Conservation (phyloP, 2,797 vertebrate species). For the Manis crassicaudata region DNA sequence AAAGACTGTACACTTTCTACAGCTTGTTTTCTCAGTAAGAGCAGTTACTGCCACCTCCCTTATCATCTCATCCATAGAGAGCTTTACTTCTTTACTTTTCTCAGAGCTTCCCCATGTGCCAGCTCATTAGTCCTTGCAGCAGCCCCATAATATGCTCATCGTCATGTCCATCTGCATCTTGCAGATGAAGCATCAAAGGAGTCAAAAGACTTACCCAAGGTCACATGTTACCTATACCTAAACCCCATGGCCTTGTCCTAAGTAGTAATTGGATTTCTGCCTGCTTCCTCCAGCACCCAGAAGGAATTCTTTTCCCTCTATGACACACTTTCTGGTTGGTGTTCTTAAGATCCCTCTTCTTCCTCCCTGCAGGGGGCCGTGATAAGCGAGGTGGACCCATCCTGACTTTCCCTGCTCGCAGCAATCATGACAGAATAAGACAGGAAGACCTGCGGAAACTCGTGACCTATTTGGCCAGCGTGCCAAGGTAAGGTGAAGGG, state of each 20-base stretch:
- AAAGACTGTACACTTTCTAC: neutral
- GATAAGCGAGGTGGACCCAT: conserved; percentile 99
- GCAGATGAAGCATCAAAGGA: neutral
- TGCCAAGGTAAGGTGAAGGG: conserved; percentile 93
- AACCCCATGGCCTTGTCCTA: neutral
- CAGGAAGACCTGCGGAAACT: conserved; percentile 97
- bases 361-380: conserved; percentile 91
- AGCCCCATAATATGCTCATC: neutral
- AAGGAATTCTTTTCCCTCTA: neutral
- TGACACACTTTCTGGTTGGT: neutral
- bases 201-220: neutral
- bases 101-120: neutral
- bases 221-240: neutral
- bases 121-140: neutral
- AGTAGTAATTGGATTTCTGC: neutral
- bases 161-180: conserved; percentile 14
- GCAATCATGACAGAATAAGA: conserved; percentile 99
- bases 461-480: conserved; percentile 97
- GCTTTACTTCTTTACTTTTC: neutral
- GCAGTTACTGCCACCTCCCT: neutral
- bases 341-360: conserved; percentile 41
- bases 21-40: conserved; percentile 39
- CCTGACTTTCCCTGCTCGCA: conserved; percentile 97
- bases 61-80: neutral
- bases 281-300: neutral